Percentiles rank a stretch among this genome's conserved stretches.
phyloP scores from a whole-genome alignment of 1,140 invertebrate genomes.

The Campoletis sonorensis region DNA sequence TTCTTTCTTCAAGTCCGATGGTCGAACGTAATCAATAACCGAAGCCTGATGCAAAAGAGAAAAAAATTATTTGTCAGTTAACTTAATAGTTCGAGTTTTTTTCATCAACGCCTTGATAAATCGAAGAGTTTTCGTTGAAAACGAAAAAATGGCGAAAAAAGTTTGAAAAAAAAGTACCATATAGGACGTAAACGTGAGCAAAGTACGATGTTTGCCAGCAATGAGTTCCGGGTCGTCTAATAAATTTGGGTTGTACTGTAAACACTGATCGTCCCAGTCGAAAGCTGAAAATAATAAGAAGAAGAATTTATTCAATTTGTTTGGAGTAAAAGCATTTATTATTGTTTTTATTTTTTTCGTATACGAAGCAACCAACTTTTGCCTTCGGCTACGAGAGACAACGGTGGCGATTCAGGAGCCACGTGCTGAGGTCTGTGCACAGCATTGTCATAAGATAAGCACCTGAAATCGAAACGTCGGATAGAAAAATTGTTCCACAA shows the following conservation, averaged over 20 bases:
- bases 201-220: slow-evolving; percentile 94
- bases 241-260: slow-evolving; percentile 90
- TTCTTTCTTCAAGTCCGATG: slow-evolving; percentile 98
- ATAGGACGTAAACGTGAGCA: slow-evolving; percentile 96
- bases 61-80: slow-evolving; percentile 37
- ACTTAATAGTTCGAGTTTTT: slow-evolving; percentile 1
- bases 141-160: no score
- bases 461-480: slow-evolving; percentile 77
- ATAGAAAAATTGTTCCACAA: slow-evolving; percentile 5
- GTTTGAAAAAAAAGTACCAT: slow-evolving; percentile 79
- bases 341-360: no score
- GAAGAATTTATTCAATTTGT: slow-evolving; percentile 24
- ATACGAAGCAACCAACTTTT: slow-evolving; percentile 69
- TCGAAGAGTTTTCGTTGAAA: neutral
- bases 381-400: slow-evolving; percentile 76
- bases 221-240: slow-evolving; percentile 97
- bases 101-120: neutral
- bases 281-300: slow-evolving; percentile 64
- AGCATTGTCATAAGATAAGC: slow-evolving; percentile 85
- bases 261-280: slow-evolving; percentile 74
- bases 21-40: slow-evolving; percentile 97
- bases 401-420: slow-evolving; percentile 80
- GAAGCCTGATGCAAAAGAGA: slow-evolving; percentile 82
- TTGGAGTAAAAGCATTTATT: neutral
- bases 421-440: slow-evolving; percentile 78